These are phyloP conservation scores for Andrena cerasifolii DNA, from an alignment of 1,140 invertebrate genomes.

Conservation along the genomic window DNA sequence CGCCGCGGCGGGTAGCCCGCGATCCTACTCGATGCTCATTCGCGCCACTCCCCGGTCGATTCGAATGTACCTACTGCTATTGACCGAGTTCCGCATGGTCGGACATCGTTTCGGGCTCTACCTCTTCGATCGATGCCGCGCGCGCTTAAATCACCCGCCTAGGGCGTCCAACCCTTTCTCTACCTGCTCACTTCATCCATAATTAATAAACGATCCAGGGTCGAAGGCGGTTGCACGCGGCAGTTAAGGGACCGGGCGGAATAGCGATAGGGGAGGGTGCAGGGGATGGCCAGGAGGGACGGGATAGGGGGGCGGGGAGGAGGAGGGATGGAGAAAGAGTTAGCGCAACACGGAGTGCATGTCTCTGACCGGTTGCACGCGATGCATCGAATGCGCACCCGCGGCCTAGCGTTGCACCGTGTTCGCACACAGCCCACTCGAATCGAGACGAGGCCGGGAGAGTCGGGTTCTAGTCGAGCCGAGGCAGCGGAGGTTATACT, in stretches of 20 bases:
- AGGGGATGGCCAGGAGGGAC: too few relatives aligned
- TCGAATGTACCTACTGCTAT: constrained; percentile 10
- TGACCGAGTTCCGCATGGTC: neutral
- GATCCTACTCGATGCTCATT: neutral
- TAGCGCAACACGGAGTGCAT: constrained; percentile 39
- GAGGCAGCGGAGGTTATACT: constrained; percentile 20
- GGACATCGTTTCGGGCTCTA: neutral
- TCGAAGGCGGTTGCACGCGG: constrained; percentile 19
- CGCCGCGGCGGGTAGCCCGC: neutral
- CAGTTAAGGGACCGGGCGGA: constrained; percentile 25
- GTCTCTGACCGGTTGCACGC: constrained; percentile 52
- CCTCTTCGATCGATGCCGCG: neutral
- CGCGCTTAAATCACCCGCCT: constrained; percentile 12
- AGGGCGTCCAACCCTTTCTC: neutral
- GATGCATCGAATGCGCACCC: constrained; percentile 52
- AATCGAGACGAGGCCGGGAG: neutral
- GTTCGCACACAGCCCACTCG: constrained; percentile 10
- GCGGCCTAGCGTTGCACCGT: constrained; percentile 21
- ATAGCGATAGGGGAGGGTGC: neutral
- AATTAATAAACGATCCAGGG: constrained; percentile 69
- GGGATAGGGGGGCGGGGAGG: neutral
- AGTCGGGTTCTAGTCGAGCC: constrained; percentile 1
- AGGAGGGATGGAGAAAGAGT: neutral
- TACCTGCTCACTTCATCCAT: constrained; percentile 41
- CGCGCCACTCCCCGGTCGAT: neutral